phyloP scores from a whole-genome alignment of 2,888 invertebrate genomes.

The Tiphia femorata region DNA sequence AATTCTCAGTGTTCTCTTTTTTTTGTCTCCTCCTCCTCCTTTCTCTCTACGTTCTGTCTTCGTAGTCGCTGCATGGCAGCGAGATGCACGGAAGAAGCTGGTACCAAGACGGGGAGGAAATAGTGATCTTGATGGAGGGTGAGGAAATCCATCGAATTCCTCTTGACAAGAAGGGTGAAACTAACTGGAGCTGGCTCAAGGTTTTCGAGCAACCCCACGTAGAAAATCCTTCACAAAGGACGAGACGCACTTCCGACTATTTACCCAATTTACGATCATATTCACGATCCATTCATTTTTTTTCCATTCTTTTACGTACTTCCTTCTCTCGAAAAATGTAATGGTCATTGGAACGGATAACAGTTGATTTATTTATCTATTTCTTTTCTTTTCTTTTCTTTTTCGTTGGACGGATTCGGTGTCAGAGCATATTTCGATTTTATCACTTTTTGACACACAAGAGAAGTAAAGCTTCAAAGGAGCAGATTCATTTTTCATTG shows the following conservation, averaged over 20 bases:
- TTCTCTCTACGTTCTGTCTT: conserved; percentile 35
- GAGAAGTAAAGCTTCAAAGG: no score
- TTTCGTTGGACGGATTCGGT: no score
- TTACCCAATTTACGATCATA: neutral
- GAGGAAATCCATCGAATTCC: conserved; percentile 76
- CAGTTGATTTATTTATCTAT: neutral
- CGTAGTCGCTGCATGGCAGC: conserved; percentile 52
- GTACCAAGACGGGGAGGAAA: conserved; percentile 73
- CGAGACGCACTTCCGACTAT: conserved; percentile 6
- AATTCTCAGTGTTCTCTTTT: conserved; percentile 12
- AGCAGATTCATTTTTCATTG: no score
- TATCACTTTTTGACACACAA: no score
- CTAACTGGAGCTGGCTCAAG: conserved; percentile 80
- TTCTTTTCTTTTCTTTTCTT: neutral
- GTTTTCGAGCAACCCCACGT: conserved; percentile 61
- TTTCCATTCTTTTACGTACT: neutral
- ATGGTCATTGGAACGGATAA: neutral
- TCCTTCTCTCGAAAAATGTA: neutral
- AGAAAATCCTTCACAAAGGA: conserved; percentile 22
- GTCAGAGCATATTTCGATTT: no score
- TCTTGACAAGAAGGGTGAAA: conserved; percentile 74
- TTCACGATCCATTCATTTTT: neutral
- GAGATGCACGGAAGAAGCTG: conserved; percentile 71
- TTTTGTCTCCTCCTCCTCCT: conserved; percentile 16
- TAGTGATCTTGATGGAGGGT: conserved; percentile 76